Base-by-base conservation (phyloP, 2,113 vertebrate genomes). In the Tragulus kanchil region DNA sequence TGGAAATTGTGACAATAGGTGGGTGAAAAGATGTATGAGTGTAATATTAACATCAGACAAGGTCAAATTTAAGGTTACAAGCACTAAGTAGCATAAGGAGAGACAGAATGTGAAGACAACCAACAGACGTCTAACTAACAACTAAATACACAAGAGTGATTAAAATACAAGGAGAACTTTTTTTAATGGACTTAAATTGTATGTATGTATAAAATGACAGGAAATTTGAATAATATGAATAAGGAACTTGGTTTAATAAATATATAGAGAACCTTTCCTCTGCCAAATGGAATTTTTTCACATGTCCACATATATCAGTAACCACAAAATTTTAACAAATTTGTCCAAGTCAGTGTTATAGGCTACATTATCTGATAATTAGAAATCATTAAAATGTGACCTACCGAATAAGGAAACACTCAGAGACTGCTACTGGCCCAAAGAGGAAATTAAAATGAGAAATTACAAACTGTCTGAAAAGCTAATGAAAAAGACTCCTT, bases 401-500 rank as follows among this genome's bases (percentile, higher is more conserved):
- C 52, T 75, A 56, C 85, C 64, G 65, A 42, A 64, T 48, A 52
- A 90, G 45, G 61, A 95, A 73, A 54, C 42, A 79, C 23, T 67
- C n/a, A 58, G 67, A 61, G 36, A 36, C 81, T 36, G 21, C 54
- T 58, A 26, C 14, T 93, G 45, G 26, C 73, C 54, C 85, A 87
- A 75, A 95, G 73, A 79, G 48, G 62, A 93, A 81, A 75, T 75
- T 58, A 91, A 83, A 94, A 84, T 0, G n/a, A 81, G 81, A 87
- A 95, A 77, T 93, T 56, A 73, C 54, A 54, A 79, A 58, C 19
- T 4, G 69, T 93, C 78, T 85, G 85, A 85, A 86, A 97, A 71
- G 45, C 58, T 36, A 85, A 82, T 42, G 59, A 58, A 81, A 64
- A 28, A 52, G 48, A 79, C 31, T 45, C 10, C 31, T 82, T 28